phyloP scores from a whole-genome alignment of 35 echinoderm and acorn worm genomes.

The Stichopus chloronotus region DNA sequence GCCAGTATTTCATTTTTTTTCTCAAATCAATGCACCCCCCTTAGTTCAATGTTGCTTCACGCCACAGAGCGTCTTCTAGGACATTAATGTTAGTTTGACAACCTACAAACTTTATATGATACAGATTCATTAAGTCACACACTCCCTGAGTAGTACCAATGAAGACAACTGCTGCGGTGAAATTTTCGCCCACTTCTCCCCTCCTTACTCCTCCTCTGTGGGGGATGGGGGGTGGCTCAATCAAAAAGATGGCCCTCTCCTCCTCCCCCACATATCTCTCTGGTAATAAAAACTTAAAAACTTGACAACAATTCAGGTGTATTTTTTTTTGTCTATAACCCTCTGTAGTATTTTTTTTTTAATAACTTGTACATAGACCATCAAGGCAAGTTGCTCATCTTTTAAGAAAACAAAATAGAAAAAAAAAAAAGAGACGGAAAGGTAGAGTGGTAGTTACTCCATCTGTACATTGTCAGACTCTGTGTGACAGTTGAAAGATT shows the following conservation, averaged over 20 bases:
- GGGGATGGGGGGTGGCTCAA: neutral
- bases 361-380: conserved; percentile 21
- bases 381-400: conserved; percentile 15
- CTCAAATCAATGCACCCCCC: conserved; percentile 27
- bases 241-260: conserved; percentile 1
- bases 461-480: neutral
- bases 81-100: conserved; percentile 64
- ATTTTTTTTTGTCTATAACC: neutral
- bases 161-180: conserved; percentile 63
- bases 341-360: neutral
- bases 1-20: conserved; percentile 7
- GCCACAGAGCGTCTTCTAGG: conserved; percentile 54
- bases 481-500: neutral
- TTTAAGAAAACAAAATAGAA: neutral
- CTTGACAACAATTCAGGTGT: conserved; percentile 11
- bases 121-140: conserved; percentile 63
- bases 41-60: conserved; percentile 16
- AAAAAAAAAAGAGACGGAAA: neutral
- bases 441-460: neutral
- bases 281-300: neutral
- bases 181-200: conserved; percentile 15
- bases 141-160: conserved; percentile 55
- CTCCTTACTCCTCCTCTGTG: neutral
- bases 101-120: conserved; percentile 64
- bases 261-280: conserved; percentile 11